These are phyloP conservation scores for Hippopotamyrus pictus DNA, from an alignment of 2,797 vertebrate species.

Conservation along the genomic window DNA sequence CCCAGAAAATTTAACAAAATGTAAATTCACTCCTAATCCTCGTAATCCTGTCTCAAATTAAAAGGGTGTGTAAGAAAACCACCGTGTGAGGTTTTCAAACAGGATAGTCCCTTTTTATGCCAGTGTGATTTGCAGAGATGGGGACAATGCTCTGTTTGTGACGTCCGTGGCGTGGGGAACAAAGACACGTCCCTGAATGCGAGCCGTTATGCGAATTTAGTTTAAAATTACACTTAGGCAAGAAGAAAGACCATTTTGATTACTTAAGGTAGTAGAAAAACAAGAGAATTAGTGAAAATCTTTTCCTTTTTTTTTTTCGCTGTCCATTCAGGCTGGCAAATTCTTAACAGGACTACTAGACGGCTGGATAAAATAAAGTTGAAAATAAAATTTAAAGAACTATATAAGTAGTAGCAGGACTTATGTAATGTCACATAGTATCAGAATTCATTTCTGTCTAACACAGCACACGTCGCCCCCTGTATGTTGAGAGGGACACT, in stretches of 20 bases:
- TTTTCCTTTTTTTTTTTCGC: background rate
- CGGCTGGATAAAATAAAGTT: background rate
- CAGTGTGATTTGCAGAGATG: constrained; percentile 9
- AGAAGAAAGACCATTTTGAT: background rate
- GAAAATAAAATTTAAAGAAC: background rate
- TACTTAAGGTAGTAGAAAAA: background rate
- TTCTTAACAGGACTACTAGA: background rate
- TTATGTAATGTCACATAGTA: background rate
- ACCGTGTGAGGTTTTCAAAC: constrained; percentile 11
- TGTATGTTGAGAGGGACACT: background rate
- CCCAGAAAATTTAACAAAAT: constrained; percentile 18
- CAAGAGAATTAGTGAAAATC: background rate
- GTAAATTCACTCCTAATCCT: constrained; percentile 19
- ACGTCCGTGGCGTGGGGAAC: background rate
- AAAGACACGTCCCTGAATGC: background rate
- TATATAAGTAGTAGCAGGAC: background rate
- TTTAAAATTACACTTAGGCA: background rate
- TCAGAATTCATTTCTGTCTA: background rate
- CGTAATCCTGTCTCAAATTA: constrained; percentile 19
- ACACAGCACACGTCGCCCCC: background rate
- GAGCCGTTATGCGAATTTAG: background rate
- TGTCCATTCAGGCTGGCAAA: background rate
- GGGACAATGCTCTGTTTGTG: constrained; percentile 12
- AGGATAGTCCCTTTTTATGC: constrained; percentile 6
- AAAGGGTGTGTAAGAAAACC: constrained; percentile 1